Percentiles rank a stretch among this genome's conserved stretches.
phyloP scores from a whole-genome alignment of 2,888 invertebrate genomes.

The Lordiphosa andalusiaca region DNA sequence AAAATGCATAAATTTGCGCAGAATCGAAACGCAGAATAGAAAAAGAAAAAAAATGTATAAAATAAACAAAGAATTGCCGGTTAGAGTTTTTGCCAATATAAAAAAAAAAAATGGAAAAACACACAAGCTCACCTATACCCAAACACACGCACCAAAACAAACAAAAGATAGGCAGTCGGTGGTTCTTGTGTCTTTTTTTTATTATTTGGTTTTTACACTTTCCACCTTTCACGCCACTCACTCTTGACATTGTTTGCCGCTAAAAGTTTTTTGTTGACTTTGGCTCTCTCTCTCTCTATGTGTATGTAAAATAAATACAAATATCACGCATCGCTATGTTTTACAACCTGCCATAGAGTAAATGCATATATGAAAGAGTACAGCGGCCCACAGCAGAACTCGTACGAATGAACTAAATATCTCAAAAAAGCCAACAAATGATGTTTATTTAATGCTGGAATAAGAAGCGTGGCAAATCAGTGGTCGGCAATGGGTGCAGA shows the following conservation, averaged over 20 bases:
- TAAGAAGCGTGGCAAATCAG: too few species aligned
- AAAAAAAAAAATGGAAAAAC: conserved; percentile 43
- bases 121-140: conserved; percentile 32
- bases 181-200: conserved; percentile 54
- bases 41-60: conserved; percentile 8
- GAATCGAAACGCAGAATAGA: conserved; percentile 7
- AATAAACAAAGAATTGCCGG: conserved; percentile 29
- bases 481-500: too few species aligned
- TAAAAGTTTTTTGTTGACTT: conserved; percentile 30
- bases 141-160: conserved; percentile 35
- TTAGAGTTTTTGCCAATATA: conserved; percentile 52
- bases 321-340: conserved; percentile 58
- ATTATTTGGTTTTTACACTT: conserved; percentile 1
- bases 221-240: neutral
- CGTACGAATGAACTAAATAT: too few species aligned
- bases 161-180: conserved; percentile 47
- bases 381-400: too few species aligned
- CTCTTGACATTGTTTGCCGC: conserved; percentile 56
- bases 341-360: conserved; percentile 49
- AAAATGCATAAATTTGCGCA: conserved; percentile 26
- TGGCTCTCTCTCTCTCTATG: neutral
- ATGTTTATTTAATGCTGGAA: too few species aligned
- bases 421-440: too few species aligned
- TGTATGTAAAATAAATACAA: conserved; percentile 51
- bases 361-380: too few species aligned